Conservation (phyloP, 2,113 vertebrate genomes). For the Xerus inauris region DNA sequence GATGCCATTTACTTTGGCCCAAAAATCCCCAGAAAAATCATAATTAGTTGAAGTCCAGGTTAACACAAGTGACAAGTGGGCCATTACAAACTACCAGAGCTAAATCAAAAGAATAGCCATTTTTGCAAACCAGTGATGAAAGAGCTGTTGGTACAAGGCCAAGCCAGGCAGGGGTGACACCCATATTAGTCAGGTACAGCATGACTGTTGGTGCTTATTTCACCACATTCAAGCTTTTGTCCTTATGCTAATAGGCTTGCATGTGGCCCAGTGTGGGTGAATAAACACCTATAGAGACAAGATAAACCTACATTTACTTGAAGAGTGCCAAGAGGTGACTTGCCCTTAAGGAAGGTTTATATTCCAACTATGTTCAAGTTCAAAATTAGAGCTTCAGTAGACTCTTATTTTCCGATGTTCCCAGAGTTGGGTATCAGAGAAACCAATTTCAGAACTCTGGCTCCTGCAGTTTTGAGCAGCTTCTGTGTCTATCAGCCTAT, state of each 20-base stretch:
- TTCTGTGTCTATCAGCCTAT: not conserved
- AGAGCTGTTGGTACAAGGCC: not conserved
- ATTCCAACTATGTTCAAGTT: not conserved
- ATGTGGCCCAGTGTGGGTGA: not conserved
- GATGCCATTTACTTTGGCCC: not conserved
- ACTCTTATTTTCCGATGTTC: not conserved
- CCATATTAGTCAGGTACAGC: not conserved
- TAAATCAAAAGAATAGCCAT: not conserved
- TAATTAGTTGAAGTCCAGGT: not conserved
- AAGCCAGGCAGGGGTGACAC: not conserved
- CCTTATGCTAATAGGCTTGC: not conserved
- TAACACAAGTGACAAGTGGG: not conserved
- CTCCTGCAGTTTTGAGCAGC: not conserved
- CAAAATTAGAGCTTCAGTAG: not conserved
- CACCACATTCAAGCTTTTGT: not conserved
- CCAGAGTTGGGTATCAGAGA: not conserved
- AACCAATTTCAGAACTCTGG: not conserved
- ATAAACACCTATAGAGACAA: not conserved
- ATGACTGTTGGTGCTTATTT: not conserved
- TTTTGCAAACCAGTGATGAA: not conserved
- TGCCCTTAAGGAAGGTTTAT: not conserved
- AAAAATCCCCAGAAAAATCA: not conserved
- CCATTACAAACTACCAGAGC: not conserved
- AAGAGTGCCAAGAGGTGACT: not conserved
- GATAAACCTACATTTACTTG: not conserved